phyloP scores from a whole-genome alignment of 2,113 vertebrate genomes.

The Damaliscus lunatus region DNA sequence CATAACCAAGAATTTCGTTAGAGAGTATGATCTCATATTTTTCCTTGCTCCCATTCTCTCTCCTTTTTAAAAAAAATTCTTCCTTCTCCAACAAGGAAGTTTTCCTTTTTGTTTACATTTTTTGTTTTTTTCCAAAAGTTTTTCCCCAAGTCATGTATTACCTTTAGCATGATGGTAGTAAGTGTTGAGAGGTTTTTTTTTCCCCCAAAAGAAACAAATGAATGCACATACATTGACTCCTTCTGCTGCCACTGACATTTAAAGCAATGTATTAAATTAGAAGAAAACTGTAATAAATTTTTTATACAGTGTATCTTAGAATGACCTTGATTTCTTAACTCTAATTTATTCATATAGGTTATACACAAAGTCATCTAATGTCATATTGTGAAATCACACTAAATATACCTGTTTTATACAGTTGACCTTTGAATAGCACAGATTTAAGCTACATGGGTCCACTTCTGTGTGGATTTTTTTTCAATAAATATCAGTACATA shows the following conservation, averaged over 20 bases:
- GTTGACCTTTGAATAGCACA: neutral
- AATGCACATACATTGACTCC: neutral
- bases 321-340: neutral
- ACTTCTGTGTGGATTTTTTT: neutral
- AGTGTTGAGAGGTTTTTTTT: neutral
- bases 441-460: neutral
- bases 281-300: neutral
- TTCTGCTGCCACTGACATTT: neutral
- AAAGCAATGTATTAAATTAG: neutral
- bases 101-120: neutral
- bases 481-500: neutral
- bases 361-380: neutral
- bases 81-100: neutral
- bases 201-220: neutral
- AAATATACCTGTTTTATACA: neutral
- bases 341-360: neutral
- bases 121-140: neutral
- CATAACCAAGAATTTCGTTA: neutral
- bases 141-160: neutral
- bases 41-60: neutral
- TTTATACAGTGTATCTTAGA: neutral
- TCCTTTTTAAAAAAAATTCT: neutral
- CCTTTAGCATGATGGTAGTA: neutral
- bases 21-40: neutral
- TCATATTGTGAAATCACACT: neutral